These are phyloP conservation scores for Zenarchopterus dispar DNA, from an alignment of 2,797 vertebrate genomes.

Conservation along the genomic window DNA sequence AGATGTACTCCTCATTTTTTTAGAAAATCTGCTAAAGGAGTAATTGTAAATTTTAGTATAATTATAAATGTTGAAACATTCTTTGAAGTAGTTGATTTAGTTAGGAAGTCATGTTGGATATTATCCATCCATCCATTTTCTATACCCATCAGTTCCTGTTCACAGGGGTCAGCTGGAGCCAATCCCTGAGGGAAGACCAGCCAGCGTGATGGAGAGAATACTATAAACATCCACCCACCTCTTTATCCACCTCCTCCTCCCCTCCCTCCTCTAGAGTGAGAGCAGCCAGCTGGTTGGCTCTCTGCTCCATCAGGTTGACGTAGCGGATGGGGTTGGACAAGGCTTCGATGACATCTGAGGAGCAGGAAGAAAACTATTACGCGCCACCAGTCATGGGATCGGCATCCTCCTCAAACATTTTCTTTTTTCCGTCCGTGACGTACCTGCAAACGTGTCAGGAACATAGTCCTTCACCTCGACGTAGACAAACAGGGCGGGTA, in stretches of 20 bases:
- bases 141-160: no score
- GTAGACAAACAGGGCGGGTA: slow-evolving; percentile 94
- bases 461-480: slow-evolving; percentile 98
- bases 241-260: slow-evolving; percentile 92
- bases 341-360: slow-evolving; percentile 94
- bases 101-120: no score
- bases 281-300: slow-evolving; percentile 94
- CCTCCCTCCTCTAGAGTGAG: slow-evolving; percentile 92
- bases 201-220: no score
- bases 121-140: no score
- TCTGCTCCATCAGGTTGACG: slow-evolving; percentile 97
- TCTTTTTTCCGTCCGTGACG: not conserved
- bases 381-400: not conserved
- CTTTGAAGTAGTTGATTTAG: no score
- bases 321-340: slow-evolving; percentile 98
- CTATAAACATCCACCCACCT: slow-evolving; percentile 78
- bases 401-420: not conserved
- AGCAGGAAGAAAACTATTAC: not conserved
- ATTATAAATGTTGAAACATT: no score
- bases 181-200: no score
- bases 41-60: no score
- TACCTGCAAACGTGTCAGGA: slow-evolving; percentile 97
- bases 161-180: no score
- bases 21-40: no score
- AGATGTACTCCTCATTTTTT: no score